Evolutionary conservation across 64 coral and sea anemone species (phyloP), one percentile per base, ranked within the genome.

Genomic region (Acropora yongei): DNA sequence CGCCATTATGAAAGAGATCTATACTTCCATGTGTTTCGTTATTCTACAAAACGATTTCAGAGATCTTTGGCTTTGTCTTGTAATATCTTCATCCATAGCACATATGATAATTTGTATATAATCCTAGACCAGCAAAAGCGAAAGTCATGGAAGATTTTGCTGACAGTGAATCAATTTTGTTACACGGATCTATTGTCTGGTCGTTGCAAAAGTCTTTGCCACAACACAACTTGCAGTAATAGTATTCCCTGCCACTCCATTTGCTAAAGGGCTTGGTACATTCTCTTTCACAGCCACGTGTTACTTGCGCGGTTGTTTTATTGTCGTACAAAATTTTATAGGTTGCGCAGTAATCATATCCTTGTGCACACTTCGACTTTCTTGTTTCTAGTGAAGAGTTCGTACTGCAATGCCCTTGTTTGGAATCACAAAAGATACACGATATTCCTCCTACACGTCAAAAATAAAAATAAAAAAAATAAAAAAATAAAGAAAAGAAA

Each of bases 261-360:
- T 69, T 84, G 58, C 45, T 69, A 13, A 66, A 1, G 60, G 42
- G 61, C 16, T 4, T 10, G 41, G 18, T 69, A 11, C 81, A 84
- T 8, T 84, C 81, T 68, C 81, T 69, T 11, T 84, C 81, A 65
- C 81, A 84, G 16, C 81, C 43, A 68, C 81, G 66, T 41, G 63
- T 60, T 5, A 84, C 81, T 68, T 84, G 81, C 2, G 81, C 81
- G 1, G 60, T 84, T 47, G 81, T 84, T 47, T 61, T 41, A 84
- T 84, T 84, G 17, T 58, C 16, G 41, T 68, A 69, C 5, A 84
- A 58, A 41, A 16, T 84, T 8, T 63, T 67, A 18, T 84, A 84
- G 4, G 69, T 13, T 4, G 81, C 42, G 61, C 81, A 84, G 57
- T 84, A 61, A 45, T 84, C 6, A 20, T 66, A 84, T 41, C 57